phyloP scores from a whole-genome alignment of 2,113 vertebrate species.

The Damaliscus lunatus region DNA sequence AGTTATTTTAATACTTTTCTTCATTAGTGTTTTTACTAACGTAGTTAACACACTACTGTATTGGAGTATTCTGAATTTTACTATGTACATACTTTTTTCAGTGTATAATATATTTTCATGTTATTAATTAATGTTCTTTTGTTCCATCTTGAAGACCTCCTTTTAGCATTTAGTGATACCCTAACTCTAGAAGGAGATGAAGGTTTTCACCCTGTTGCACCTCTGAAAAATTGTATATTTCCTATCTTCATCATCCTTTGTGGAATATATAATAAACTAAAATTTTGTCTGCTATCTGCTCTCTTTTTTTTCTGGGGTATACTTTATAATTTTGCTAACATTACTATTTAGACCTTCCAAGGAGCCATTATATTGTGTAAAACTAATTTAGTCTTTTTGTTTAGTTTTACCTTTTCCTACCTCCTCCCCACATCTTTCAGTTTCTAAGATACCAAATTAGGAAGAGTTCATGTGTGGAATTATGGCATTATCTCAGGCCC shows the following conservation, averaged over 20 bases:
- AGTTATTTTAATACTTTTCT: neutral
- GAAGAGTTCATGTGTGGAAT: slow-evolving; percentile 37
- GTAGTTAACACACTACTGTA: neutral
- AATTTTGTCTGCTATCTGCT: slow-evolving; percentile 57
- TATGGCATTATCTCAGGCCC: slow-evolving; percentile 40
- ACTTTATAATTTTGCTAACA: slow-evolving; percentile 68
- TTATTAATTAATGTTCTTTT: neutral
- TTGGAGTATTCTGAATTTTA: neutral
- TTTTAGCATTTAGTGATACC: neutral
- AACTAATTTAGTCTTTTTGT: slow-evolving; percentile 69
- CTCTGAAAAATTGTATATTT: slow-evolving; percentile 49
- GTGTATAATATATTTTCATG: neutral
- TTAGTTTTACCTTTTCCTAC: slow-evolving; percentile 13
- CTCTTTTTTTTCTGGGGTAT: slow-evolving; percentile 49
- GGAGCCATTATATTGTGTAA: slow-evolving; percentile 68
- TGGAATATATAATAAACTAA: slow-evolving; percentile 37
- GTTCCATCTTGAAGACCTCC: neutral
- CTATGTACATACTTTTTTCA: neutral
- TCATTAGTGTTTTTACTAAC: neutral
- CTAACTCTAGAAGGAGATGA: slow-evolving; percentile 62
- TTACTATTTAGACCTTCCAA: slow-evolving; percentile 66
- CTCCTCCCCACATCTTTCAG: neutral
- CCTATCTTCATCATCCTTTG: slow-evolving; percentile 53
- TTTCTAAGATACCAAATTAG: slow-evolving; percentile 44
- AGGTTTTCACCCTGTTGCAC: slow-evolving; percentile 30